Evolutionary conservation across 2,113 vertebrate species (phyloP), one percentile per base, ranked within the genome.

Genomic region (Equus przewalskii): DNA sequence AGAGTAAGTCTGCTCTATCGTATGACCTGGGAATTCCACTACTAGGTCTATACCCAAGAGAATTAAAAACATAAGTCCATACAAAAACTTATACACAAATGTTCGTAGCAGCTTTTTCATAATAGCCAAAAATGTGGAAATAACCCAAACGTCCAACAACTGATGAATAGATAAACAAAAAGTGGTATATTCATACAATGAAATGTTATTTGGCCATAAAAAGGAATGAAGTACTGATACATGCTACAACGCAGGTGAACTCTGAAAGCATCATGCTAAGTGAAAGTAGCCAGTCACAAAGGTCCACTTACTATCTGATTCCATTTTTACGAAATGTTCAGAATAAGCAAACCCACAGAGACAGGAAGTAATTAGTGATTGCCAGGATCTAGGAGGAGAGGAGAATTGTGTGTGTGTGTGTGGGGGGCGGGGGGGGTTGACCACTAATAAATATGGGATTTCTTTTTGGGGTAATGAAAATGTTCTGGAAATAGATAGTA

Each of bases 131-230:
- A 41, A 41, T 41, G 36, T 41, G 36, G 36, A 41, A 41, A 41
- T 41, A 41, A 56, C 30, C 22, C 51, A 46, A 70, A 70, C 70
- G 36, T 60, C 92, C 64, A 58, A 46, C 51, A 79, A 13, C 41
- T 58, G 30, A 94, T 87, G 60, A 79, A 49, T 60, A 62, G 46
- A 86, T 79, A 28, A 64, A n/a, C n/a, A 84, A 75, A 92, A 85
- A 65, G 33, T 64, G 14, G 58, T 12, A 5, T 75, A 85, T 33
- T 41, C 60, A 93, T 65, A 85, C 18, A 76, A 21, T 70, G 41
- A 69, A 69, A 49, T 87, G 79, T 49, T 79, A 80, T 56, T 94
- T 58, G 30, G 30, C 51, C 60, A 60, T 79, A 70, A 92, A 75
- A 84, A 78, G 36, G 30, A 78, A 49, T 51, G n/a, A 78, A 78